These are phyloP conservation scores for Danaus plexippus DNA, from an alignment of 1,140 invertebrate genomes.

Conservation along the genomic window DNA sequence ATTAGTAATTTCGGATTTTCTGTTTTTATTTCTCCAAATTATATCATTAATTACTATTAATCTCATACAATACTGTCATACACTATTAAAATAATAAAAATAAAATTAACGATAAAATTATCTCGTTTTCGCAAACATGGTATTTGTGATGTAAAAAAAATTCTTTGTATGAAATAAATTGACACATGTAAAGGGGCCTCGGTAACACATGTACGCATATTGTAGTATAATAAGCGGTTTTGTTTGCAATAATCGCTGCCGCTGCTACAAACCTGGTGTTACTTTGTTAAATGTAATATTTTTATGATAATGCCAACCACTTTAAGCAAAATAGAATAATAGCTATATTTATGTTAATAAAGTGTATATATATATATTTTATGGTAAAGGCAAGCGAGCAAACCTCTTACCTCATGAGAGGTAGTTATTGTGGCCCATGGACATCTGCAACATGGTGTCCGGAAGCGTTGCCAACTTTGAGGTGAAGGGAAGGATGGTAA, in stretches of 20 bases:
- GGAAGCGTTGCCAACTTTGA: no score
- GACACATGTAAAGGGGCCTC: not conserved
- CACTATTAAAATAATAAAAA: no score
- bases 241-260: conserved; percentile 6
- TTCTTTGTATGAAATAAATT: not conserved
- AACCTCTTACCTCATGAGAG: no score
- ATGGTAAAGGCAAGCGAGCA: no score
- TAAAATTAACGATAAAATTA: no score
- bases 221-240: conserved; percentile 9
- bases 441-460: no score
- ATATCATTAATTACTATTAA: not conserved
- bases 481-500: no score
- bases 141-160: not conserved
- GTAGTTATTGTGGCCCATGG: no score
- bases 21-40: not conserved
- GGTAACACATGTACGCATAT: conserved; percentile 3
- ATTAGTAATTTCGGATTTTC: not conserved
- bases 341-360: not conserved
- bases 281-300: conserved; percentile 1
- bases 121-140: no score
- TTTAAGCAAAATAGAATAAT: not conserved
- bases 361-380: no score
- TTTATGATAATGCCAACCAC: not conserved
- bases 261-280: conserved; percentile 5
- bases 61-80: not conserved